phyloP scores from a whole-genome alignment of 2,113 vertebrate species.

The Corydoras maculifer region DNA sequence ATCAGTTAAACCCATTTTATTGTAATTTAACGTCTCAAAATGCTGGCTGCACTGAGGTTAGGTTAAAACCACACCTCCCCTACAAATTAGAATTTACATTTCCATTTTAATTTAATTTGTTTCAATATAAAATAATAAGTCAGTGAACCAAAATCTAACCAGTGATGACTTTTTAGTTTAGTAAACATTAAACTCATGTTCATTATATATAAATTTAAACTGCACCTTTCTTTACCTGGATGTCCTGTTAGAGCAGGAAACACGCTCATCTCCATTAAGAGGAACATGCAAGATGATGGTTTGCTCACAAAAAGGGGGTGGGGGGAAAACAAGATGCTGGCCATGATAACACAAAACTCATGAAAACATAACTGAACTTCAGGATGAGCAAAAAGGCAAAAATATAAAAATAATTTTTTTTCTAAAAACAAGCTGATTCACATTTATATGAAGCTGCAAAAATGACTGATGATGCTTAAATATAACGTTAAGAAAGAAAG shows the following conservation, averaged over 20 bases:
- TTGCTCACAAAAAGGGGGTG: slow-evolving; percentile 60
- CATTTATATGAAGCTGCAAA: too few species aligned
- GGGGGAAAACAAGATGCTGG: slow-evolving; percentile 57
- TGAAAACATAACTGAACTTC: slow-evolving; percentile 21
- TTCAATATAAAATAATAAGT: too few species aligned
- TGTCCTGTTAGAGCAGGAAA: slow-evolving; percentile 35
- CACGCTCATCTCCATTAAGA: slow-evolving; percentile 16
- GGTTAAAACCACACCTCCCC: too few species aligned
- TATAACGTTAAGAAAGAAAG: too few species aligned
- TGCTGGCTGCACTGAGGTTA: background rate
- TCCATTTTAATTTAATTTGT: too few species aligned
- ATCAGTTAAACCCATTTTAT: too few species aligned
- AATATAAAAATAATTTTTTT: background rate
- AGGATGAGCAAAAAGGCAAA: background rate
- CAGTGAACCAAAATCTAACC: background rate
- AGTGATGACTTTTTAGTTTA: background rate
- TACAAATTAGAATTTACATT: too few species aligned
- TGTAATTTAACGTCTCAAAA: background rate
- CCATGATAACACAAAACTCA: slow-evolving; percentile 51
- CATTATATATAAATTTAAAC: background rate
- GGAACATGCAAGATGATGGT: slow-evolving; percentile 60
- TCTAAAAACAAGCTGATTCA: too few species aligned
- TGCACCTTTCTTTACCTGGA: slow-evolving; percentile 32
- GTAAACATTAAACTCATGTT: background rate
- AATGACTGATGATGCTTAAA: too few species aligned